These are phyloP conservation scores for Polydrusus cervinus DNA, from an alignment of 2,888 invertebrate species.

Conservation along the genomic window DNA sequence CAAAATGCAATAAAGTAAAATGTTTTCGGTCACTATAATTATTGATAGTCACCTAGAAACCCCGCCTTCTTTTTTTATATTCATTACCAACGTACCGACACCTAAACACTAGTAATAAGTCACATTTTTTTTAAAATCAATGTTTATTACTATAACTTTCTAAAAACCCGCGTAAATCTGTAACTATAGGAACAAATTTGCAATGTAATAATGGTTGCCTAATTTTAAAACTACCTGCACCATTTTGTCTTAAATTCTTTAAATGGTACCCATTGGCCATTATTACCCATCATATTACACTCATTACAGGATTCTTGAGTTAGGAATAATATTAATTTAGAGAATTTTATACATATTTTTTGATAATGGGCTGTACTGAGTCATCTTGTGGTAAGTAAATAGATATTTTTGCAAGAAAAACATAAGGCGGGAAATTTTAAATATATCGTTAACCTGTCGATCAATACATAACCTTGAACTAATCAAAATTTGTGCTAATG, in stretches of 20 bases:
- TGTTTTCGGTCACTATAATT: not conserved
- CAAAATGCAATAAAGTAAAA: not conserved
- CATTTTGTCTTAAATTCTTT: not conserved
- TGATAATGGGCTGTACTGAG: not conserved
- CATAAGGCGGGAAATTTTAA: slow-evolving; percentile 47
- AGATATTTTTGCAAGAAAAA: not conserved
- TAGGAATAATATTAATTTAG: too few relatives aligned
- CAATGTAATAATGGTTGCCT: not conserved
- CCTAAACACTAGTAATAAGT: too few relatives aligned
- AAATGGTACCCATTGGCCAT: not conserved
- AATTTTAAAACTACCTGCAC: not conserved
- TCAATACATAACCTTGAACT: slow-evolving; percentile 59
- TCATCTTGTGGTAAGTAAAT: slow-evolving; percentile 16
- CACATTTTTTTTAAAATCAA: not conserved
- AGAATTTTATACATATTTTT: too few relatives aligned
- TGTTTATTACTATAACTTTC: not conserved
- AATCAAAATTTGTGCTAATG: slow-evolving; percentile 55
- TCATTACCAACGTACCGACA: not conserved
- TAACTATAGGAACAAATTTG: not conserved
- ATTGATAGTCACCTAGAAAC: not conserved
- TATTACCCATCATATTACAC: too few relatives aligned
- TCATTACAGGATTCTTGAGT: not conserved
- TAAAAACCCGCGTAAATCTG: not conserved
- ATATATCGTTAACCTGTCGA: slow-evolving; percentile 14
- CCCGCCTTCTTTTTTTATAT: not conserved